phyloP scores from a whole-genome alignment of 1,140 invertebrate genomes.

The Atta colombica region DNA sequence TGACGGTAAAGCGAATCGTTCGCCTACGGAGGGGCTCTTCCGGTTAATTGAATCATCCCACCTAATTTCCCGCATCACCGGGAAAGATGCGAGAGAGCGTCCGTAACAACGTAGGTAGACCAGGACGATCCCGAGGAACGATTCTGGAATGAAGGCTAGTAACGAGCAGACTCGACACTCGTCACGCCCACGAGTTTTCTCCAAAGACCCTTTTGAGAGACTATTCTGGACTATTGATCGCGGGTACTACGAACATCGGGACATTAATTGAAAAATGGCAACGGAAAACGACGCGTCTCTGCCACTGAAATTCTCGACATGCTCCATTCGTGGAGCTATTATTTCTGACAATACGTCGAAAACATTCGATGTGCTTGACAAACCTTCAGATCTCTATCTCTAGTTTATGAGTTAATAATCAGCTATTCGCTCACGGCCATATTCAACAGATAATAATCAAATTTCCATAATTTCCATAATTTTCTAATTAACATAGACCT shows the following conservation, averaged over 20 bases:
- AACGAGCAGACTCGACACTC: not conserved
- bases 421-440: not conserved
- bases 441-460: slow-evolving; percentile 16
- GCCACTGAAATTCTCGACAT: not conserved
- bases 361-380: not conserved
- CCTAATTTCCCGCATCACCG: slow-evolving; percentile 73
- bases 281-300: not conserved
- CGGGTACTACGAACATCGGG: not conserved
- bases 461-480: slow-evolving; percentile 19
- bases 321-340: not conserved
- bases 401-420: slow-evolving; percentile 19
- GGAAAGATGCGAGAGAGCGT: slow-evolving; percentile 22
- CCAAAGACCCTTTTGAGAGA: slow-evolving; percentile 42
- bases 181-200: slow-evolving; percentile 48
- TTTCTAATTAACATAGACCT: slow-evolving; percentile 16
- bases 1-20: slow-evolving; percentile 64
- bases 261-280: slow-evolving; percentile 57
- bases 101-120: not conserved
- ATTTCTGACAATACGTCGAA: slow-evolving; percentile 4
- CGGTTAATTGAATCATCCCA: slow-evolving; percentile 78
- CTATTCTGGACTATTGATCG: slow-evolving; percentile 49
- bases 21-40: slow-evolving; percentile 58
- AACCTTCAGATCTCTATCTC: slow-evolving; percentile 34
- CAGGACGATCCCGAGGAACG: slow-evolving; percentile 11
- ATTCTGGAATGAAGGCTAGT: slow-evolving; percentile 6